Percentiles rank a stretch among this genome's conserved stretches.
Conservation (phyloP, 2,888 invertebrate species). For the Doris montereyensis region DNA sequence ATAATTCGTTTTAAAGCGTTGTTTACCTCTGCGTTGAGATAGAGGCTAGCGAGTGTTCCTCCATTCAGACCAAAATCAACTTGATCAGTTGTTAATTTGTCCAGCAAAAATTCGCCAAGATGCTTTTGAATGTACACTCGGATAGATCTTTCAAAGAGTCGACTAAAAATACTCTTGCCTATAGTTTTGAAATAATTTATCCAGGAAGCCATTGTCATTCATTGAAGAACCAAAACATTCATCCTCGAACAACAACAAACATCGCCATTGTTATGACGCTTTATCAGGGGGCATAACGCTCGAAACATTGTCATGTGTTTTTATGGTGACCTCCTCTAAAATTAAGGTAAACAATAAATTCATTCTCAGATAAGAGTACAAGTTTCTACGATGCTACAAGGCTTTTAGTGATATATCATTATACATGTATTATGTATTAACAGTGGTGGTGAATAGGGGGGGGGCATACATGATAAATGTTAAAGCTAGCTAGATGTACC, state of each 20-base stretch:
- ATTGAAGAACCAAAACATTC: neutral
- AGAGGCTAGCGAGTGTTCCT: constrained; percentile 39
- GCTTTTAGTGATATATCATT: no score
- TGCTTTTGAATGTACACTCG: constrained; percentile 41
- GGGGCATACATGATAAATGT: no score
- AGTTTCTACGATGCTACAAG: no score
- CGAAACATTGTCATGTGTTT: neutral
- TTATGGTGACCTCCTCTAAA: no score
- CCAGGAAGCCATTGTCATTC: constrained; percentile 23
- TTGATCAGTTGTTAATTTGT: constrained; percentile 39
- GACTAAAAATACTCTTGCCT: constrained; percentile 37
- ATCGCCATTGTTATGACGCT: neutral
- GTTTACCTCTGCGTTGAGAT: constrained; percentile 40
- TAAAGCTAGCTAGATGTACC: no score
- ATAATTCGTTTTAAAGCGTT: constrained; percentile 21
- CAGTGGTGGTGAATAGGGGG: no score
- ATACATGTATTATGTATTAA: no score
- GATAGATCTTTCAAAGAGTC: constrained; percentile 38
- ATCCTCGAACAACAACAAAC: constrained; percentile 25
- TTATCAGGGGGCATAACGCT: neutral
- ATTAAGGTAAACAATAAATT: no score
- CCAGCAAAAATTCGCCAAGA: constrained; percentile 38
- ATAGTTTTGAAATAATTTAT: constrained; percentile 30
- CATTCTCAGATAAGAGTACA: no score
- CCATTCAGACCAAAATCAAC: constrained; percentile 41